phyloP scores from a whole-genome alignment of 2,888 invertebrate species.

The Conistra vaccinii region DNA sequence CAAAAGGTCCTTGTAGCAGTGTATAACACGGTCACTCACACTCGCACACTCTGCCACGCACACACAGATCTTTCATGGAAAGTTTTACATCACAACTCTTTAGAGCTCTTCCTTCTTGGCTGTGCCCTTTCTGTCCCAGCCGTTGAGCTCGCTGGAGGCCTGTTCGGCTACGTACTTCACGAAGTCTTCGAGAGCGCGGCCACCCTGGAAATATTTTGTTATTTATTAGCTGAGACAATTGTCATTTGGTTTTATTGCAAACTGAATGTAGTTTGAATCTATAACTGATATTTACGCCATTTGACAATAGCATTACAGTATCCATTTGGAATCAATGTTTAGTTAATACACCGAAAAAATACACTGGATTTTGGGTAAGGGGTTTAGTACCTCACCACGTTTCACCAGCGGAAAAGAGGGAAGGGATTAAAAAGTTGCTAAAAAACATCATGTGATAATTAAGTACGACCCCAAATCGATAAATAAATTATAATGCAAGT shows the following conservation, averaged over 20 bases:
- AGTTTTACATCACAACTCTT: slow-evolving; percentile 77
- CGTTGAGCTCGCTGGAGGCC: slow-evolving; percentile 96
- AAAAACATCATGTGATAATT: no score
- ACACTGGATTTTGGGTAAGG: no score
- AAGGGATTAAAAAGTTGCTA: no score
- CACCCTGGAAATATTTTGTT: slow-evolving; percentile 92
- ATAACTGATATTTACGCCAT: neutral
- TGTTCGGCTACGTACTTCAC: slow-evolving; percentile 98
- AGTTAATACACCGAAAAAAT: no score
- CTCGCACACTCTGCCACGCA: slow-evolving; percentile 71
- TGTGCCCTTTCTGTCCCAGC: slow-evolving; percentile 96
- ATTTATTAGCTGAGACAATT: neutral
- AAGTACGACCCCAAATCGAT: no score
- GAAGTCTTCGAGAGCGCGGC: slow-evolving; percentile 98
- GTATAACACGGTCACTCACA: slow-evolving; percentile 63
- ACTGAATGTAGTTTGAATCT: neutral
- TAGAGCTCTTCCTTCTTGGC: slow-evolving; percentile 88
- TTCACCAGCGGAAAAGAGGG: no score
- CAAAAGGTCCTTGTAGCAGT: slow-evolving; percentile 16
- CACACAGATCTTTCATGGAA: slow-evolving; percentile 87
- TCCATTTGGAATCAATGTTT: neutral
- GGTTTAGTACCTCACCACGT: no score
- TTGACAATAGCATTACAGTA: neutral
- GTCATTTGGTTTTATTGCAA: no score
- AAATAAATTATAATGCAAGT: neutral